phyloP scores from a whole-genome alignment of 2,888 invertebrate genomes.

The Theristus sp. region DNA sequence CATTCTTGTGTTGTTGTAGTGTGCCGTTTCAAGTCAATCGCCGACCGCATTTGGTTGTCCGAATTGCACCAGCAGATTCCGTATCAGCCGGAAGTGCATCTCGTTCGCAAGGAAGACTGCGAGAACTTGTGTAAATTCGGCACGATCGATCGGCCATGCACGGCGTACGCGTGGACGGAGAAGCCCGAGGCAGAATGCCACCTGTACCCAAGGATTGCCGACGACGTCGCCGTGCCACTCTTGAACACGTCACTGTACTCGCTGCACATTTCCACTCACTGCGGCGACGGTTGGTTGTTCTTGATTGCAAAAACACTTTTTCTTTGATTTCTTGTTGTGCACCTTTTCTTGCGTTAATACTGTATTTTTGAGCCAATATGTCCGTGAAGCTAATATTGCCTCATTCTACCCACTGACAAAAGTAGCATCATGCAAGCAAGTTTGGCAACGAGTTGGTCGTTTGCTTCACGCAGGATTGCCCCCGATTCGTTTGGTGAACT shows the following conservation, averaged over 20 bases:
- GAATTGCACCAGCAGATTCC: neutral
- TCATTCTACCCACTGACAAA: too few relatives aligned
- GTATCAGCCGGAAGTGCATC: neutral
- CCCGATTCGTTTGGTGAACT: too few relatives aligned
- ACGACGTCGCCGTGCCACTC: neutral
- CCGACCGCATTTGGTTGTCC: neutral
- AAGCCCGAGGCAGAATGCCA: neutral
- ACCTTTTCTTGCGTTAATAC: too few relatives aligned
- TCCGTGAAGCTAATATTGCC: too few relatives aligned
- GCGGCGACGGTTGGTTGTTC: neutral
- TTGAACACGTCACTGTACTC: neutral
- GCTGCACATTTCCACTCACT: neutral
- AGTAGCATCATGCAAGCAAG: too few relatives aligned
- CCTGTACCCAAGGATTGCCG: neutral
- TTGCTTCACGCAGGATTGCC: too few relatives aligned
- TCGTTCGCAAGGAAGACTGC: neutral
- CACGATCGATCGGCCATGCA: neutral
- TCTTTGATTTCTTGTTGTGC: too few relatives aligned
- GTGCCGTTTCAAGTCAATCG: neutral
- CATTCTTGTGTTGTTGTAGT: neutral
- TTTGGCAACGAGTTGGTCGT: too few relatives aligned
- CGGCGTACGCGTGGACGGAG: neutral
- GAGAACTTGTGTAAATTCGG: neutral
- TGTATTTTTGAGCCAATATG: too few relatives aligned
- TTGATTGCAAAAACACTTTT: too few relatives aligned